Conservation (phyloP, 2,113 vertebrate species). For the Phaethornis superciliosus region DNA sequence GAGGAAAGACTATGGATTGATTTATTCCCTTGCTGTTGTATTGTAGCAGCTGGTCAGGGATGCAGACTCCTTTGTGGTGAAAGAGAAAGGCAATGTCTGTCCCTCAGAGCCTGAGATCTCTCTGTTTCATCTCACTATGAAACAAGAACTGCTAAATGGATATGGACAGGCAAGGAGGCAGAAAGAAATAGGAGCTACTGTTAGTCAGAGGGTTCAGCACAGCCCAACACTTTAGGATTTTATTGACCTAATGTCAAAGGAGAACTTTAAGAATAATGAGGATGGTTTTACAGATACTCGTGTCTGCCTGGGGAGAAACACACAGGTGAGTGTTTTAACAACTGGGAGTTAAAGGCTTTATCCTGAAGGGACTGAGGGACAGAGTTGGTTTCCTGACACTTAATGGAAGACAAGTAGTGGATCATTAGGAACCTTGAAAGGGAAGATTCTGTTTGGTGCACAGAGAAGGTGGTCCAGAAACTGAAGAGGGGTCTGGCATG, state of each 20-base stretch:
- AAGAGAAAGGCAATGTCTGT: not conserved
- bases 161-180: not conserved
- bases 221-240: not conserved
- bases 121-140: not conserved
- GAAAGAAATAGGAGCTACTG: conserved; percentile 14
- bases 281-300: conserved; percentile 20
- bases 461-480: not conserved
- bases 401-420: conserved; percentile 10
- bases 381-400: not conserved
- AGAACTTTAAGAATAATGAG: conserved; percentile 54
- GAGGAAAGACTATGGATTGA: not conserved
- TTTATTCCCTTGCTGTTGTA: not conserved
- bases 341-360: conserved; percentile 39
- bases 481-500: not conserved
- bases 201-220: not conserved
- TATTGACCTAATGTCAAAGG: conserved; percentile 15
- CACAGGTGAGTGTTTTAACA: conserved; percentile 33
- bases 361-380: not conserved
- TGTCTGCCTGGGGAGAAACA: conserved; percentile 2
- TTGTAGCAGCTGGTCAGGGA: not conserved
- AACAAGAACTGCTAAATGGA: not conserved
- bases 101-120: not conserved
- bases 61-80: not conserved
- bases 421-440: not conserved
- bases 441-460: not conserved